Percentiles rank a stretch among this genome's conserved stretches.
Evolutionary conservation across 2,797 vertebrate genomes (phyloP).

Genomic region (Scolopax rusticola): DNA sequence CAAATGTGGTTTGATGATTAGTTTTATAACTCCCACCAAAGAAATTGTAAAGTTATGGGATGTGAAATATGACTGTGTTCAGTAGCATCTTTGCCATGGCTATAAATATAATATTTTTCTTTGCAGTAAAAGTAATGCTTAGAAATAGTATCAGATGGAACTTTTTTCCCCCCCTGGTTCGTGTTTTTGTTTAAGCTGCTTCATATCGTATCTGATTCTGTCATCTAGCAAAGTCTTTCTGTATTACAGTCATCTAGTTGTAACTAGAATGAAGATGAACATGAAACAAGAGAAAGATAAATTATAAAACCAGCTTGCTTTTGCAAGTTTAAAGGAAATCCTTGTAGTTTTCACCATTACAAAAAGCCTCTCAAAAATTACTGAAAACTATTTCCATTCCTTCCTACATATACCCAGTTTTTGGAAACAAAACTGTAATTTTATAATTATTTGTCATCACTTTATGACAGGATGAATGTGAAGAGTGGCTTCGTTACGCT

Average conservation of each 20-base stretch:
- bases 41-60: not conserved
- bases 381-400: not conserved
- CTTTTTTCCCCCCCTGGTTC: not conserved
- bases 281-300: not conserved
- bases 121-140: not conserved
- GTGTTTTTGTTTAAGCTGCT: not conserved
- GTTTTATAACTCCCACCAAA: not conserved
- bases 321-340: not conserved
- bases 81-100: not conserved
- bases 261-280: not conserved
- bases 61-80: not conserved
- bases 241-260: not conserved
- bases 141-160: not conserved
- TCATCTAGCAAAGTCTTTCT: not conserved
- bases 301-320: not conserved
- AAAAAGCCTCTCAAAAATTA: not conserved
- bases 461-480: conserved; percentile 89
- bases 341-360: not conserved
- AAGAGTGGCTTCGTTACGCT: conserved; percentile 89
- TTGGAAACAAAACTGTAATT: not conserved
- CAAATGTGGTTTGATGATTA: not conserved
- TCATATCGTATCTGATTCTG: not conserved
- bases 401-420: not conserved
- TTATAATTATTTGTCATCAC: not conserved
- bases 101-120: not conserved